Evolutionary conservation across 2,888 invertebrate species (phyloP), one percentile per base, ranked within the genome.

Genomic region (Pyrochroa serraticornis): DNA sequence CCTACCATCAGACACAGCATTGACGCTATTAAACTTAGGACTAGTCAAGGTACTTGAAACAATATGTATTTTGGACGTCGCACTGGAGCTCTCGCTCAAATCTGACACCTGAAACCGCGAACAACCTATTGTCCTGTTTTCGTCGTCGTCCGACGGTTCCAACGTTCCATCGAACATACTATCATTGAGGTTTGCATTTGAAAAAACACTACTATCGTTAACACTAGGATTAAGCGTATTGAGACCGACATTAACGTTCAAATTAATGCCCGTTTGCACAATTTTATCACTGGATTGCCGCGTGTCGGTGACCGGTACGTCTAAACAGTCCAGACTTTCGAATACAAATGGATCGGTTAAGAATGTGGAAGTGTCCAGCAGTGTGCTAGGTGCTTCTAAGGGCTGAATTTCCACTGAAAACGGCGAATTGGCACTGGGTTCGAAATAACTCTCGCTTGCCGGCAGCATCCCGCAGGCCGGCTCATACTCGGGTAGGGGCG

Each of bases 401-500:
- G 79, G 66, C 61, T 79, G 74, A 57, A 85, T 75, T 69, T 85
- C 83, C 46, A 85, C 81, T 6, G 77, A 71, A 68, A 79, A 79
- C 46, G 80, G 74, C 49, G 73, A 72, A 58, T 73, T 72, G 66
- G 73, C 73, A 70, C 72, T 71, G 60, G 76, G 76, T 42, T 66
- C 66, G 64, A 72, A 72, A 56, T 66, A 70, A 38, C 72, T 69
- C 33, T 76, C 75, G 53, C 76, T 75, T 34, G 73, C 70, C 30
- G 77, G 74, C 54, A 77, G 69, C 67, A 79, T 65, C 60, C 75
- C 65, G 65, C 77, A 77, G 7, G 76, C 76, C 6, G 76, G 71
- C 54, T 75, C 75, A 55, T 76, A 74, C 54, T 74, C 75, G 39
- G 77, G 75, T 7, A 86, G 84, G 43, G 91, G 91, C 58, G 91